phyloP scores from a whole-genome alignment of 2,888 invertebrate species.

The Cataglyphis cursor region DNA sequence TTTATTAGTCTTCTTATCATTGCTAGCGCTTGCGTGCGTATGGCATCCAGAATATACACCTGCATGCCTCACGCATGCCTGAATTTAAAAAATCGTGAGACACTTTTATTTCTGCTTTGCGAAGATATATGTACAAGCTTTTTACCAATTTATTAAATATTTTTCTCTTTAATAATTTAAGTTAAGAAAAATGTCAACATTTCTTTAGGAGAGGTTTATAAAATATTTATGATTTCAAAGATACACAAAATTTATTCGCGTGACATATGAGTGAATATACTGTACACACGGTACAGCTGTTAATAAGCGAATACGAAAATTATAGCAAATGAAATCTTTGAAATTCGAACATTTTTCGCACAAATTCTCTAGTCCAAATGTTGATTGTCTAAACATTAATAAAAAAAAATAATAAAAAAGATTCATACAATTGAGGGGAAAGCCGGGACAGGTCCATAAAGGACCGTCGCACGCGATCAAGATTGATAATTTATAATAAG shows the following conservation, averaged over 20 bases:
- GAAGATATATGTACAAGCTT: not conserved
- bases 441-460: not conserved
- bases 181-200: not conserved
- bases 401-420: not conserved
- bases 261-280: not conserved
- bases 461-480: conserved; percentile 19
- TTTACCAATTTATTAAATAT: not conserved
- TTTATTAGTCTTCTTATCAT: conserved; percentile 63
- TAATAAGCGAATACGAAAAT: not conserved
- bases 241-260: not conserved
- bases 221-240: not conserved
- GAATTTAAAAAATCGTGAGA: conserved; percentile 11
- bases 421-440: not conserved
- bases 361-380: not conserved
- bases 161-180: not conserved
- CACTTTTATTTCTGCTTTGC: not conserved
- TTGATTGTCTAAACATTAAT: not conserved
- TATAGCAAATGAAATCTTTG: not conserved
- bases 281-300: not conserved
- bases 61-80: conserved; percentile 37
- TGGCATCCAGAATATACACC: conserved; percentile 59
- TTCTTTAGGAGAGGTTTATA: not conserved
- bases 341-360: not conserved
- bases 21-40: conserved; percentile 39
- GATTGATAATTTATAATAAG: conserved; percentile 62